Evolutionary conservation across 1,140 invertebrate genomes (phyloP), one percentile per base, ranked within the genome.

Genomic region (Apis laboriosa): DNA sequence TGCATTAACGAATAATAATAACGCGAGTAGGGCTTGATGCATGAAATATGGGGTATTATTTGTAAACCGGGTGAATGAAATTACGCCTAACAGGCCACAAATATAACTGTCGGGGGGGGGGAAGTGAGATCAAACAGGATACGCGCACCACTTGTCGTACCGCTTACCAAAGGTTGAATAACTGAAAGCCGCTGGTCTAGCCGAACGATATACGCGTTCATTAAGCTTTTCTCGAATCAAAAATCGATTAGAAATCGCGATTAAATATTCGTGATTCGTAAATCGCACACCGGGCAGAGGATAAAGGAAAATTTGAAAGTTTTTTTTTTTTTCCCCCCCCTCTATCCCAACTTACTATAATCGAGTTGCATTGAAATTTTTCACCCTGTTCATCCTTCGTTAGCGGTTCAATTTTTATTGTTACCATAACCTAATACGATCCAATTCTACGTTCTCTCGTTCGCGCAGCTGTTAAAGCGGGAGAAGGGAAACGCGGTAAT

Each of bases 51-150:
- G 53, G 49, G n/a, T 77, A 66, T 58, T 49, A 56, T 66, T 66
- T 53, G 75, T 63, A 19, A 77, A 77, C 24, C 34, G 34, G 49
- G n/a, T 77, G 61, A 77, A 77, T 55, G 61, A 77, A 55, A 66
- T 34, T 66, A 55, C 51, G 75, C 51, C 11, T 66, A 76, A 51
- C 60, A 53, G 61, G 28, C 49, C 19, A 43, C 49, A 43, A 55
- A 43, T 77, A 77, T 66, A 75, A 60, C 72, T 61, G 49, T 66
- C 51, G n/a, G 34, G 34, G 61, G 34, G n/a, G 34, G 34, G 61
- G 34, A 53, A 75, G n/a, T 34, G 34, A 77, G 75, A 66, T 77
- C 28, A 77, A 77, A 66, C 61, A 66, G 51, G 61, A 77, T 55
- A 66, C 28, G 55, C 63, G 56, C 58, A 49, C 51, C 63, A 77